These are phyloP conservation scores for Drosophila lacteicornis DNA, from an alignment of 1,140 invertebrate species.

Conservation along the genomic window DNA sequence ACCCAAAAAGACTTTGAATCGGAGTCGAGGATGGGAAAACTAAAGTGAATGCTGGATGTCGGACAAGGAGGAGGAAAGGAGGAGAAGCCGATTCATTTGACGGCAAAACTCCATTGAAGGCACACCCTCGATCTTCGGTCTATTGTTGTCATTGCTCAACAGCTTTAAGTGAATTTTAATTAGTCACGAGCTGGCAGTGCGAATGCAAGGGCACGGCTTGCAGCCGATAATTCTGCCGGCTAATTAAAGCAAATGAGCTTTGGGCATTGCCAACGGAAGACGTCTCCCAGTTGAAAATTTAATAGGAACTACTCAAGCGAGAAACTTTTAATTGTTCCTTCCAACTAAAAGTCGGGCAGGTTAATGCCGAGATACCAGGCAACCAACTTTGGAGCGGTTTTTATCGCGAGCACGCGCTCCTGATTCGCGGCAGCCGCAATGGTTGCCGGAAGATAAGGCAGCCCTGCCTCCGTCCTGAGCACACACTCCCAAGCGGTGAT, in stretches of 20 bases:
- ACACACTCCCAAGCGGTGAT: constrained; percentile 10
- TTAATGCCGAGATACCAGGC: constrained; percentile 38
- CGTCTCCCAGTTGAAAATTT: constrained; percentile 19
- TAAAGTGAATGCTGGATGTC: not conserved
- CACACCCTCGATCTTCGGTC: not conserved
- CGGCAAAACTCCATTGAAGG: constrained; percentile 28
- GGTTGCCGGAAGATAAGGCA: constrained; percentile 26
- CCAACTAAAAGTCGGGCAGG: constrained; percentile 28
- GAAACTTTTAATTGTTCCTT: constrained; percentile 64
- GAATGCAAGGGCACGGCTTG: not conserved
- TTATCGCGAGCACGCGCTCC: constrained; percentile 41
- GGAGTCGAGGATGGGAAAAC: not conserved
- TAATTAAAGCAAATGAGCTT: constrained; percentile 36
- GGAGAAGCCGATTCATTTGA: not conserved
- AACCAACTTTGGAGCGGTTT: constrained; percentile 24
- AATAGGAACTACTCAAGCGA: constrained; percentile 16
- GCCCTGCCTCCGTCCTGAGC: constrained; percentile 2
- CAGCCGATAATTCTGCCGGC: not conserved
- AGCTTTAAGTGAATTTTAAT: constrained; percentile 56
- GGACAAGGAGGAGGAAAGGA: not conserved
- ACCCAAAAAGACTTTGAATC: constrained; percentile 16
- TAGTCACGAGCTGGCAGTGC: constrained; percentile 11
- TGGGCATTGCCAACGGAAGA: constrained; percentile 7
- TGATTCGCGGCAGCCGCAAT: constrained; percentile 11
- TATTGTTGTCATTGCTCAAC: constrained; percentile 29